These are phyloP conservation scores for Tetanocera ferruginea DNA, from an alignment of 2,888 invertebrate species.

Conservation along the genomic window DNA sequence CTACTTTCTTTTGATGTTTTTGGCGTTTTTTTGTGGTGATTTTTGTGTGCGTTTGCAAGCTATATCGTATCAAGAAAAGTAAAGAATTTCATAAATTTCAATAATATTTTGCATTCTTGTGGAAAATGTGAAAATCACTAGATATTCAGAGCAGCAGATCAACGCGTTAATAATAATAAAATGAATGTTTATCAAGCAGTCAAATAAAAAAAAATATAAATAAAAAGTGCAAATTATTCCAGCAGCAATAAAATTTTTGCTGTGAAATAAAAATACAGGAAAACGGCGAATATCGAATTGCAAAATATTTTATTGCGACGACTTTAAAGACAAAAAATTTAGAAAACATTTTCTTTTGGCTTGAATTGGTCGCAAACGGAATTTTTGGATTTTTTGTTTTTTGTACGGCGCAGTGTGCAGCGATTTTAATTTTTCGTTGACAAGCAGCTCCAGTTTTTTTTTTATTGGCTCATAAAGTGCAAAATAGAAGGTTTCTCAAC, in stretches of 20 bases:
- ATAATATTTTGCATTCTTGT: background rate
- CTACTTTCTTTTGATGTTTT: constrained; percentile 13
- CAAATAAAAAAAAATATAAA: background rate
- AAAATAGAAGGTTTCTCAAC: background rate
- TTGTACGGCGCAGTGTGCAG: background rate
- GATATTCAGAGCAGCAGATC: background rate
- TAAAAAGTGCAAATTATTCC: background rate
- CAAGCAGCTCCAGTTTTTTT: background rate
- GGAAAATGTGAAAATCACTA: background rate
- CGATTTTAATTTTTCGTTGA: background rate
- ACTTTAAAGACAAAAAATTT: background rate
- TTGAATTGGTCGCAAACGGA: background rate
- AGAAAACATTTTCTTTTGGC: background rate
- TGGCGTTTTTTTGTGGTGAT: background rate
- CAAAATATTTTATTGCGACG: background rate
- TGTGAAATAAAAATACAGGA: background rate
- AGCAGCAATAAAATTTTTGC: background rate
- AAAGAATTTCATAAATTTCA: background rate
- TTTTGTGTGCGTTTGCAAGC: background rate
- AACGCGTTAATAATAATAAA: background rate
- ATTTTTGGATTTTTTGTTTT: background rate
- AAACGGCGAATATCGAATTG: background rate
- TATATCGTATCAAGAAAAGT: background rate
- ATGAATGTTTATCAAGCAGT: background rate
- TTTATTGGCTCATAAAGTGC: background rate